phyloP scores from a whole-genome alignment of 1,140 invertebrate species.

The Nephila pilipes region DNA sequence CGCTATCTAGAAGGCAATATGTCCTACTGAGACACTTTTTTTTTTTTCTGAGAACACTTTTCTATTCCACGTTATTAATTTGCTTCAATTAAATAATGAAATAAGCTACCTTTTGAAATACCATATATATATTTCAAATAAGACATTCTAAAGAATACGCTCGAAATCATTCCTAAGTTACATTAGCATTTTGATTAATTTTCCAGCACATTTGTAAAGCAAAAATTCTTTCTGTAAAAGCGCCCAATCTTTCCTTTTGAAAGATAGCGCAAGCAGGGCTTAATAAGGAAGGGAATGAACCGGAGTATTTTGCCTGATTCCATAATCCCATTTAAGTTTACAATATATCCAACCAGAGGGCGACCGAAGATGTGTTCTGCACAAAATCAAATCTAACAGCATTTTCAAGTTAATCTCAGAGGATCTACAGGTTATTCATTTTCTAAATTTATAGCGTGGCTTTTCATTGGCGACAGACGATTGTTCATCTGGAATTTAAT shows the following conservation, averaged over 20 bases:
- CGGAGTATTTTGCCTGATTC: not conserved
- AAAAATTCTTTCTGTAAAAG: not conserved
- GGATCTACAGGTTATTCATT: conserved; percentile 38
- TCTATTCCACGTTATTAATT: no score
- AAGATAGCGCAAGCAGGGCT: not conserved
- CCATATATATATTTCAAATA: no score
- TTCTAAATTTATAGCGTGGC: not conserved
- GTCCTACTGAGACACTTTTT: no score
- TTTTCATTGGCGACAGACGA: not conserved
- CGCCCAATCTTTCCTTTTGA: not conserved
- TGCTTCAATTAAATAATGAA: no score
- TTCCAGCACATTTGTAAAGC: not conserved
- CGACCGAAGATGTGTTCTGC: not conserved
- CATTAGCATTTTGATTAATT: conserved; percentile 36
- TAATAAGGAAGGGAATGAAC: not conserved
- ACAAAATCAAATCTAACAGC: not conserved
- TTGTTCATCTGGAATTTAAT: not conserved
- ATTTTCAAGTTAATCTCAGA: conserved; percentile 5
- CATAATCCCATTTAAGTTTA: conserved; percentile 2
- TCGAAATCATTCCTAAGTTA: not conserved
- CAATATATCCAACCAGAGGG: not conserved
- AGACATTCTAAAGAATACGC: no score
- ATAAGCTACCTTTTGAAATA: no score
- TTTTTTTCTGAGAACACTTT: no score
- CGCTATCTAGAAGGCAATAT: no score